Conservation (phyloP, 2,113 vertebrate species). For the Alligator sinensis region DNA sequence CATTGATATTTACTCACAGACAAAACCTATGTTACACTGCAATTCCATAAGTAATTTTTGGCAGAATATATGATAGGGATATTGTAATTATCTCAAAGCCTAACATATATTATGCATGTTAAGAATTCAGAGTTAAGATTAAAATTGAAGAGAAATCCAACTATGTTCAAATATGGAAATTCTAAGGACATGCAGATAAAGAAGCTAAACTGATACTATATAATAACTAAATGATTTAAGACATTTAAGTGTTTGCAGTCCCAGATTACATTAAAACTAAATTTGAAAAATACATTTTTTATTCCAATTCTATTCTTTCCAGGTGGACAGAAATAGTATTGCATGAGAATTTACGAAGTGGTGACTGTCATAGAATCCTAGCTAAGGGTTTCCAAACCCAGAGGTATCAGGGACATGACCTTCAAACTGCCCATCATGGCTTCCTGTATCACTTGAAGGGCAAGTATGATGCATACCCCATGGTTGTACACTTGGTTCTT, state of each 20-base stretch:
- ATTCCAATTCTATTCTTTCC: not conserved
- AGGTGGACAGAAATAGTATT: not conserved
- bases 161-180: not conserved
- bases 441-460: not conserved
- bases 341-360: not conserved
- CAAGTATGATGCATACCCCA: not conserved
- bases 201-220: accelerated
- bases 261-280: not conserved
- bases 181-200: not conserved
- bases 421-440: not conserved
- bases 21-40: accelerated
- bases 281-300: not conserved
- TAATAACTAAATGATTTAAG: not conserved
- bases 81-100: not conserved
- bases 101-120: not conserved
- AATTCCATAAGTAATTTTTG: not conserved
- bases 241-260: not conserved
- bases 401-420: not conserved
- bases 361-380: not conserved
- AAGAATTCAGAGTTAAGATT: not conserved
- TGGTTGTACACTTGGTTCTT: not conserved
- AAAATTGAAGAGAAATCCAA: not conserved
- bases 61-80: not conserved
- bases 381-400: not conserved
- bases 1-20: not conserved